phyloP scores from a whole-genome alignment of 2,113 vertebrate species.

The Poecilia latipinna region DNA sequence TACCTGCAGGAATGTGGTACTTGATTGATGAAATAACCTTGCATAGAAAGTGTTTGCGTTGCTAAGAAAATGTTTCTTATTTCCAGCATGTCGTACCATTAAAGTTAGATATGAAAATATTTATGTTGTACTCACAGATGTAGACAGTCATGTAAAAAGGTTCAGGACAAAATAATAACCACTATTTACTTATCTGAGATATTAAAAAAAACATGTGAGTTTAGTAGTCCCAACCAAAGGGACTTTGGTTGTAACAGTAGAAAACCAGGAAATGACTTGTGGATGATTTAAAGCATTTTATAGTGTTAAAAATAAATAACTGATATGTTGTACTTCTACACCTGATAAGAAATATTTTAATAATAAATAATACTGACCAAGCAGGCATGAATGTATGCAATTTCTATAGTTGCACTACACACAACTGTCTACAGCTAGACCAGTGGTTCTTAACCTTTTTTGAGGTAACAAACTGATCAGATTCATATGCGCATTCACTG shows the following conservation, averaged over 20 bases:
- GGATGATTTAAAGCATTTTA: slow-evolving; percentile 47
- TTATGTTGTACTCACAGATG: slow-evolving; percentile 38
- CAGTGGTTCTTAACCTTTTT: background rate
- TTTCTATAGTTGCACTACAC: slow-evolving; percentile 68
- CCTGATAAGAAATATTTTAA: slow-evolving; percentile 71
- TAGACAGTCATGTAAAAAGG: slow-evolving; percentile 24
- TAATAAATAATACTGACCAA: slow-evolving; percentile 75
- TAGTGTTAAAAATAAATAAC: slow-evolving; percentile 55
- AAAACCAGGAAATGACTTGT: slow-evolving; percentile 72
- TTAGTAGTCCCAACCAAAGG: slow-evolving; percentile 29
- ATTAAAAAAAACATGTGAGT: slow-evolving; percentile 31
- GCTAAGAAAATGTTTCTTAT: slow-evolving; percentile 63
- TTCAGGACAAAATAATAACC: slow-evolving; percentile 34
- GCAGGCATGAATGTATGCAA: slow-evolving; percentile 65
- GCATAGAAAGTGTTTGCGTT: slow-evolving; percentile 76
- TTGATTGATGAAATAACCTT: slow-evolving; percentile 65
- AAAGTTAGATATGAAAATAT: slow-evolving; percentile 58
- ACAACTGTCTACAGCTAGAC: slow-evolving; percentile 74
- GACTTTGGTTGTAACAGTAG: slow-evolving; percentile 44
- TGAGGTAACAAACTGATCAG: no score
- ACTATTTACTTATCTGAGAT: slow-evolving; percentile 18
- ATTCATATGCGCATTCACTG: no score
- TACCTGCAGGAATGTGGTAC: slow-evolving; percentile 59
- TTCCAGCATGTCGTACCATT: slow-evolving; percentile 50
- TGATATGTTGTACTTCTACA: slow-evolving; percentile 53